Evolutionary conservation across 2,888 invertebrate genomes (phyloP).

Genomic region (Synergus japonicus): DNA sequence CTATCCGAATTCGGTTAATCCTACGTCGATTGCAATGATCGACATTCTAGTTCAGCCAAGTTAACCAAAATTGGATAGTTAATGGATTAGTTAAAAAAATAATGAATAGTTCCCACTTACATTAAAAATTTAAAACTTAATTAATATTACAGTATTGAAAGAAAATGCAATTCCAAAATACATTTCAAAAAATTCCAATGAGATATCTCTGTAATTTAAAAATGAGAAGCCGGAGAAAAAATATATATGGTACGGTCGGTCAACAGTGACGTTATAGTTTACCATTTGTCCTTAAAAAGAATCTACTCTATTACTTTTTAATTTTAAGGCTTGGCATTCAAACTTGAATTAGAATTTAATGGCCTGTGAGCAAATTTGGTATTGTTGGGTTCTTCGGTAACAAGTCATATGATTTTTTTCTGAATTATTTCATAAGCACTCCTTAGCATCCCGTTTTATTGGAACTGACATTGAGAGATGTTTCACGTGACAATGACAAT

Average conservation of each 20-base stretch:
- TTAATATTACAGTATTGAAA: too few relatives aligned
- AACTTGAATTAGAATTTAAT: slow-evolving; percentile 1
- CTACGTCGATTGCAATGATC: neutral
- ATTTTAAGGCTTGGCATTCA: neutral
- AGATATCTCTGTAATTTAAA: too few relatives aligned
- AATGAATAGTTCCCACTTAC: too few relatives aligned
- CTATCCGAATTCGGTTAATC: slow-evolving; percentile 11
- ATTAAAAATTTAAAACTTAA: too few relatives aligned
- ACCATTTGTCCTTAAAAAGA: neutral
- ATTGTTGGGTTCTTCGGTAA: slow-evolving; percentile 6
- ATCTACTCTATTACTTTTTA: neutral
- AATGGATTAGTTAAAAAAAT: neutral
- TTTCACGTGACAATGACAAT: slow-evolving; percentile 26
- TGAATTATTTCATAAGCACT: slow-evolving; percentile 12
- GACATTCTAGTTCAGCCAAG: slow-evolving; percentile 12
- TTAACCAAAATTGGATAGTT: neutral
- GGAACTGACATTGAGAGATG: neutral
- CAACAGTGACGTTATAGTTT: too few relatives aligned
- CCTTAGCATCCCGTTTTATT: neutral
- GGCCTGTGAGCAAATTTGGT: slow-evolving; percentile 12
- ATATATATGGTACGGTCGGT: too few relatives aligned
- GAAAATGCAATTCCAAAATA: too few relatives aligned
- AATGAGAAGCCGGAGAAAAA: too few relatives aligned
- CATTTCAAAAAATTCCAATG: too few relatives aligned
- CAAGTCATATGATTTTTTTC: neutral